Conservation (phyloP, 2,113 vertebrate genomes). For the Gasterosteus aculeatus region DNA sequence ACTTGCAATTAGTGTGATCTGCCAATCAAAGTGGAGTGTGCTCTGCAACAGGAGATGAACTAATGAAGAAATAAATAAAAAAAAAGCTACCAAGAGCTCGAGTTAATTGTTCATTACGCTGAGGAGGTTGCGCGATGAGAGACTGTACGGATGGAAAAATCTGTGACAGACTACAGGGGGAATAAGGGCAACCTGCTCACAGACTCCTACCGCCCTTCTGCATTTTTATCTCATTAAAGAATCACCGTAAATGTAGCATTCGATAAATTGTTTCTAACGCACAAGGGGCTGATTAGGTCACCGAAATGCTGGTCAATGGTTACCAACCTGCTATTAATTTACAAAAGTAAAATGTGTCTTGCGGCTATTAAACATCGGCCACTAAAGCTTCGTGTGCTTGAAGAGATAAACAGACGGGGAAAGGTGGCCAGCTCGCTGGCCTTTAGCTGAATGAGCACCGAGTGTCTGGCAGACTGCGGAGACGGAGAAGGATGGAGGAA, state of each 20-base stretch:
- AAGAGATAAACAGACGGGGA: constrained; percentile 3
- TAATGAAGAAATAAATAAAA: constrained; percentile 63
- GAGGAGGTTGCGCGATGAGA: constrained; percentile 46
- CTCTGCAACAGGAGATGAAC: constrained; percentile 65
- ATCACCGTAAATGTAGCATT: neutral
- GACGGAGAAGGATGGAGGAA: constrained; percentile 19
- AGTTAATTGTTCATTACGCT: constrained; percentile 68
- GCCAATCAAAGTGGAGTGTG: constrained; percentile 59
- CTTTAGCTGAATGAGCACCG: constrained; percentile 40
- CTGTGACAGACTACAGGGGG: neutral
- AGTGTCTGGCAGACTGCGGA: constrained; percentile 37
- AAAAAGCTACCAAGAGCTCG: constrained; percentile 38
- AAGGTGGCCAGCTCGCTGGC: constrained; percentile 23
- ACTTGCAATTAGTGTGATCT: constrained; percentile 59
- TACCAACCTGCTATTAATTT: neutral
- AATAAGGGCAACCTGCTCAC: constrained; percentile 5
- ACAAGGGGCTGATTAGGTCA: neutral
- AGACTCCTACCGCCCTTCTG: neutral
- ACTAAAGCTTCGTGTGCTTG: constrained; percentile 1
- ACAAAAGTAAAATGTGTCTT: neutral
- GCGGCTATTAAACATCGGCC: neutral
- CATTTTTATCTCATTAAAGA: neutral
- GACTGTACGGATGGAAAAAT: constrained; percentile 13
- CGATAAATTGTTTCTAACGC: neutral
- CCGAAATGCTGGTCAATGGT: neutral